Conservation (phyloP, 1,140 invertebrate species). For the Asobara japonica region DNA sequence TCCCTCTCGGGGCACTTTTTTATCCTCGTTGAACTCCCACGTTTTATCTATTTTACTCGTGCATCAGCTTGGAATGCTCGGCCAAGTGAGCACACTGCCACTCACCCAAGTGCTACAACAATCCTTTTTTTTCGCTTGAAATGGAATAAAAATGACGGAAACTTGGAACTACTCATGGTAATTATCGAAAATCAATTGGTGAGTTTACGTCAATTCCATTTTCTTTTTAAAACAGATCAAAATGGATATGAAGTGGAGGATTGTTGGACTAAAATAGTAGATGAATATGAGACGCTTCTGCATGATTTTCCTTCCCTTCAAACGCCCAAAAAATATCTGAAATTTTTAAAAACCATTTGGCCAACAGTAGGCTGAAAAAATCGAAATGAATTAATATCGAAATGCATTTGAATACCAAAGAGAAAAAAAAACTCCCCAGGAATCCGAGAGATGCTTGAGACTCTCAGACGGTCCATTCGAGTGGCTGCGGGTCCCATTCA, state of each 20-base stretch:
- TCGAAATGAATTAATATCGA: neutral
- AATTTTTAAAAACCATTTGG: neutral
- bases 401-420: neutral
- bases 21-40: neutral
- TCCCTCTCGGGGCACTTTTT: neutral
- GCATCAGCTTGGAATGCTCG: neutral
- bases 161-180: constrained; percentile 14
- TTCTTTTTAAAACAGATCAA: neutral
- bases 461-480: constrained; percentile 22
- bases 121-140: neutral
- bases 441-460: constrained; percentile 22
- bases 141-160: constrained; percentile 14
- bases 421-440: constrained; percentile 9
- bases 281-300: too few species aligned
- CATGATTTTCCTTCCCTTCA: neutral
- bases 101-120: constrained; percentile 1
- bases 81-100: neutral
- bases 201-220: neutral
- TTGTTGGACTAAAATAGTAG: too few species aligned
- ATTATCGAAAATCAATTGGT: constrained; percentile 25
- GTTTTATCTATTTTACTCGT: constrained; percentile 11
- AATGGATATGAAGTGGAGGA: too few species aligned
- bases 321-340: neutral
- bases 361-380: neutral
- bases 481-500: constrained; percentile 19